Percentiles rank a stretch among this genome's conserved stretches.
These are phyloP conservation scores for Agapostemon virescens DNA, from an alignment of 2,888 invertebrate genomes.

Conservation along the genomic window DNA sequence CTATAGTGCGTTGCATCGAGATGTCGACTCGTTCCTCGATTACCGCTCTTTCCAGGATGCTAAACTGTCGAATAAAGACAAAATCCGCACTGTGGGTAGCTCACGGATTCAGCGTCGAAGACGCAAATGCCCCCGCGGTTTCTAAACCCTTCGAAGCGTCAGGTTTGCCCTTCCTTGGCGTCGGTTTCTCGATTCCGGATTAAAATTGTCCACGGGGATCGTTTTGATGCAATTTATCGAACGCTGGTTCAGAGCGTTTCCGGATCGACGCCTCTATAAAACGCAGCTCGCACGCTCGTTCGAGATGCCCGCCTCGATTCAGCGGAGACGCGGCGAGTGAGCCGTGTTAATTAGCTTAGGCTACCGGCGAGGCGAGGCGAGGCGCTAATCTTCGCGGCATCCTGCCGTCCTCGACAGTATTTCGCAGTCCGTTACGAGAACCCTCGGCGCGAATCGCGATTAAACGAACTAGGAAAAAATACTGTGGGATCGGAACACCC, in stretches of 20 bases:
- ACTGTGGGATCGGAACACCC: too few species aligned
- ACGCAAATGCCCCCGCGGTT: too few species aligned
- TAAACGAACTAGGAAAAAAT: neutral
- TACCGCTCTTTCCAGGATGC: too few species aligned
- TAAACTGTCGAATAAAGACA: too few species aligned
- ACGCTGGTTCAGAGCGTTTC: neutral
- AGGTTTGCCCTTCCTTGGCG: too few species aligned
- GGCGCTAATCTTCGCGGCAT: constrained; percentile 35
- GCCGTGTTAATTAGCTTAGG: constrained; percentile 51
- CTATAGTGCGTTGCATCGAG: neutral
- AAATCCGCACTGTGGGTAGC: too few species aligned
- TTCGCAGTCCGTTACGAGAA: constrained; percentile 59
- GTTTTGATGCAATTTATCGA: too few species aligned
- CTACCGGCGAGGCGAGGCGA: constrained; percentile 4
- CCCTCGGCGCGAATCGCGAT: constrained; percentile 26
- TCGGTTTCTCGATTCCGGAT: too few species aligned
- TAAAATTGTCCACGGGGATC: too few species aligned
- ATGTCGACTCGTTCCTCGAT: too few species aligned
- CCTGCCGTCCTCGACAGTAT: constrained; percentile 22
- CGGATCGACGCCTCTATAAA: constrained; percentile 3
- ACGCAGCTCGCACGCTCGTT: neutral
- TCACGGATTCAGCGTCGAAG: too few species aligned
- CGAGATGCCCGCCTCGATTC: constrained; percentile 21
- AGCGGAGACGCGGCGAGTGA: constrained; percentile 17
- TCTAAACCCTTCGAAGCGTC: too few species aligned